A percentile compares a stretch with the other conserved stretches of the same genome.
Evolutionary conservation across 2,888 invertebrate species (phyloP).

Genomic region (Dyspetes luteomarginatus): DNA sequence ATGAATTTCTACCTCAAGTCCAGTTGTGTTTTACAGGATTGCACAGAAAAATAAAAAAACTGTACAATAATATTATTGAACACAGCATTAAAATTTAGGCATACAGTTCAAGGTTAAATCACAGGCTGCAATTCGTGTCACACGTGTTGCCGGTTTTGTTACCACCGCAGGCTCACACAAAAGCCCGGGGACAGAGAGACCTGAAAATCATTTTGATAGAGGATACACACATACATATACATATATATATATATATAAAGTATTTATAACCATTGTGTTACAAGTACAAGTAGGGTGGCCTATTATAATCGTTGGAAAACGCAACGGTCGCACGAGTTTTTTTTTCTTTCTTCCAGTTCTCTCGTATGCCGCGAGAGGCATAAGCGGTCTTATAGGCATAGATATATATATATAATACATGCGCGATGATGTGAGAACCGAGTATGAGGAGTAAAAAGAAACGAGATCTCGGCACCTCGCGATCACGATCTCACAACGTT

Average conservation of each 20-base stretch:
- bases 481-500: constrained; percentile 38
- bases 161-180: constrained; percentile 7
- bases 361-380: constrained; percentile 33
- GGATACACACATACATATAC: constrained; percentile 1
- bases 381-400: not conserved
- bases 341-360: constrained; percentile 42
- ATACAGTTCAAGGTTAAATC: constrained; percentile 12
- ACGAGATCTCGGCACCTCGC: constrained; percentile 48
- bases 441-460: constrained; percentile 31
- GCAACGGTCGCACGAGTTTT: constrained; percentile 62
- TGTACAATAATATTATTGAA: constrained; percentile 21
- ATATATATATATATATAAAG: too few relatives aligned
- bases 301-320: constrained; percentile 62
- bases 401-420: constrained; percentile 26
- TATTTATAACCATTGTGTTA: constrained; percentile 59
- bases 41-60: not conserved
- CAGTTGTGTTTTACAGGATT: not conserved
- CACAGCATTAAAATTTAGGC: not conserved
- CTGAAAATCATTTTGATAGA: constrained; percentile 54
- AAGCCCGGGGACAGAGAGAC: constrained; percentile 1
- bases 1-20: not conserved
- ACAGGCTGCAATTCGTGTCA: constrained; percentile 13
- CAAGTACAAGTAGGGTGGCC: constrained; percentile 61
- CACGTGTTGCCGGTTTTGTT: constrained; percentile 36
- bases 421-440: constrained; percentile 24